Base-by-base conservation (phyloP, 2,888 invertebrate genomes). In the Stenoptilia bipunctidactyla region DNA sequence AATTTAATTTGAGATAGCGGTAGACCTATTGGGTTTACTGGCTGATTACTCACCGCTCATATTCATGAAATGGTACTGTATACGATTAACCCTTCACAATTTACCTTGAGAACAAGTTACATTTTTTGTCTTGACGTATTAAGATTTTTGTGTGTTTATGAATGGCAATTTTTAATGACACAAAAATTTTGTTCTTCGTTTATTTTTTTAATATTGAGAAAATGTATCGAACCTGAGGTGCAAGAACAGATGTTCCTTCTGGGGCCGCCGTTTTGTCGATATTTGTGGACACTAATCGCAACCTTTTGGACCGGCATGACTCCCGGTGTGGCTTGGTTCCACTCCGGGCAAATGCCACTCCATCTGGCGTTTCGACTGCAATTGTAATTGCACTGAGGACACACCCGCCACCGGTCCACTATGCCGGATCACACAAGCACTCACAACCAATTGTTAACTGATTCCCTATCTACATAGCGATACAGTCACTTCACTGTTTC, bases 231-330 rank as follows among this genome's bases (percentile, higher is more conserved):
- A 79, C 77, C 79, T 79, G 74, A 69, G 73, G 71, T 63, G 73
- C 70, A 52, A 70, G 73, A 61, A 63, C 70, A 62, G 69, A 56
- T 47, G 62, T 65, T 52, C 72, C 53, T 53, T 71, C 71, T 50
- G 70, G 64, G 49, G 72, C 59, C 64, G 80, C 82, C 82, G 82
- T 82, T 56, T 73, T 82, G 80, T 57, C 58, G 68, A 61, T 69
- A 58, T 71, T 57, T 50, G 55, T 46, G 53, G 51, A 49, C 59
- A 53, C 71, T 75, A 76, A 64, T 64, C 67, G 61, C 61, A 69
- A 66, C 65, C 67, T 58, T 64, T 63, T 53, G 66, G 66, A 61
- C 60, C 68, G 47, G 68, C 80, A 80, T 80, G 70, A 46, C 77
- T 73, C 62, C 66, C 69, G 59, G 50, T 59, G 59, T 51, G 58